Evolutionary conservation across 2,113 vertebrate species (phyloP).

Genomic region (Loxodonta africana): DNA sequence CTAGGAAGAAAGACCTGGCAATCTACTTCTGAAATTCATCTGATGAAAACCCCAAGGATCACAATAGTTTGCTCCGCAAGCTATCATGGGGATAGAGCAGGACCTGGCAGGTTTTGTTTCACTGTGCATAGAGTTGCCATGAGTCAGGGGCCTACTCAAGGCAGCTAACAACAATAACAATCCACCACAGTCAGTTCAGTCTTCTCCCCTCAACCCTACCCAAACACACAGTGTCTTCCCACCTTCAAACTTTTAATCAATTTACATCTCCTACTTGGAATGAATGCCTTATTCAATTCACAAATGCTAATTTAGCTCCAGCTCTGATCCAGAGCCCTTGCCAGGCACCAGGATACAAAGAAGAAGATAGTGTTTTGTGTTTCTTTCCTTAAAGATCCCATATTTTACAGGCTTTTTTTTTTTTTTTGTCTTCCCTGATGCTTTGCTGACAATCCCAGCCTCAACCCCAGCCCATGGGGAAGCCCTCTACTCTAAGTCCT

Average conservation of each 20-base stretch:
- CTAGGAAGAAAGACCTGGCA: background rate
- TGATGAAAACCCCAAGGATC: background rate
- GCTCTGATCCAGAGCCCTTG: background rate
- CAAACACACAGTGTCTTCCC: background rate
- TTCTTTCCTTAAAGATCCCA: background rate
- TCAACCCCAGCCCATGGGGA: too few relatives aligned
- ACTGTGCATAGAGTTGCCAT: background rate
- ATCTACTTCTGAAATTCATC: background rate
- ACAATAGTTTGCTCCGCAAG: background rate
- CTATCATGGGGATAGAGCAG: background rate
- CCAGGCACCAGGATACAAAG: background rate
- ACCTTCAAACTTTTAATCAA: background rate
- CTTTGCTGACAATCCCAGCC: background rate
- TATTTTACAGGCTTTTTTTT: background rate
- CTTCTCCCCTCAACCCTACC: background rate
- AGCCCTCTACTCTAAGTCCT: background rate
- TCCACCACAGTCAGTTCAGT: fast-evolving
- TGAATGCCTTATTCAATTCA: background rate
- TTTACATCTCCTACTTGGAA: background rate
- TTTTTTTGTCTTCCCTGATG: background rate
- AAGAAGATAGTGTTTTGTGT: background rate
- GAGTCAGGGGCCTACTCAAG: background rate
- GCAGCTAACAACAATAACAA: background rate
- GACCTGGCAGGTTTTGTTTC: background rate
- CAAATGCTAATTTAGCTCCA: background rate